These are phyloP conservation scores for Caenorhabditis macrosperma DNA, from an alignment of 2,888 invertebrate species.

Conservation along the genomic window DNA sequence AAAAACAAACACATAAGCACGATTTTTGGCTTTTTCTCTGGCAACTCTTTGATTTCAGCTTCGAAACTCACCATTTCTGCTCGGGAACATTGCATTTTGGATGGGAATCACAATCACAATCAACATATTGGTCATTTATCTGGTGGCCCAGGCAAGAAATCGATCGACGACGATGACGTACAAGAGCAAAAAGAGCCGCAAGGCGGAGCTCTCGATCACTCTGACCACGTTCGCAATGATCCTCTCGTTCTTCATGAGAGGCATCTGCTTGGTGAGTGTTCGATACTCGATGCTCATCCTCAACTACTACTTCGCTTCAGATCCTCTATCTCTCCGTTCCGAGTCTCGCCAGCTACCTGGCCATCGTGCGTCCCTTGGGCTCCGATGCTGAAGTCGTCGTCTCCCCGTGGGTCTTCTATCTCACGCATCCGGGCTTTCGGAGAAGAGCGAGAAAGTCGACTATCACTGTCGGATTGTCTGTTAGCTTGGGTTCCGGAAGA, in stretches of 20 bases:
- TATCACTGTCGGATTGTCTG: conserved; percentile 27
- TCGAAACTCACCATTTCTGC: conserved; percentile 41
- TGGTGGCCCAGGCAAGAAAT: conserved; percentile 25
- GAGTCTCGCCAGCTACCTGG: conserved; percentile 24
- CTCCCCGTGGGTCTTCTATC: conserved; percentile 45
- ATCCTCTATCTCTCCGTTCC: conserved; percentile 11
- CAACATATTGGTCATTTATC: conserved; percentile 34
- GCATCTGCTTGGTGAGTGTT: conserved; percentile 34
- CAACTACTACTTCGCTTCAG: too few relatives aligned
- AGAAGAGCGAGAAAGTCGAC: conserved; percentile 25
- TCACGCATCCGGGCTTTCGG: conserved; percentile 40
- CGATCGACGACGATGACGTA: conserved; percentile 11
- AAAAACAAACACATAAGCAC: too few relatives aligned
- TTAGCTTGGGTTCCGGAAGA: conserved; percentile 35
- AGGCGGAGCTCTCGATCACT: conserved; percentile 26
- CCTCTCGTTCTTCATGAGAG: conserved; percentile 43
- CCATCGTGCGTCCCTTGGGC: conserved; percentile 41
- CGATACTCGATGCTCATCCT: not conserved
- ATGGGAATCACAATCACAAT: conserved; percentile 36
- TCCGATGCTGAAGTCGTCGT: conserved; percentile 49
- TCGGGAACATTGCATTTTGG: conserved; percentile 43
- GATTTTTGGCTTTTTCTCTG: too few relatives aligned
- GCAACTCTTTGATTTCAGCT: too few relatives aligned
- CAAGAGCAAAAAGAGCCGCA: conserved; percentile 34
- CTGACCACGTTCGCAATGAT: conserved; percentile 45